Percentiles rank a stretch among this genome's conserved stretches.
These are phyloP conservation scores for Epiblema foenella DNA, from an alignment of 2,888 invertebrate species.

Conservation along the genomic window DNA sequence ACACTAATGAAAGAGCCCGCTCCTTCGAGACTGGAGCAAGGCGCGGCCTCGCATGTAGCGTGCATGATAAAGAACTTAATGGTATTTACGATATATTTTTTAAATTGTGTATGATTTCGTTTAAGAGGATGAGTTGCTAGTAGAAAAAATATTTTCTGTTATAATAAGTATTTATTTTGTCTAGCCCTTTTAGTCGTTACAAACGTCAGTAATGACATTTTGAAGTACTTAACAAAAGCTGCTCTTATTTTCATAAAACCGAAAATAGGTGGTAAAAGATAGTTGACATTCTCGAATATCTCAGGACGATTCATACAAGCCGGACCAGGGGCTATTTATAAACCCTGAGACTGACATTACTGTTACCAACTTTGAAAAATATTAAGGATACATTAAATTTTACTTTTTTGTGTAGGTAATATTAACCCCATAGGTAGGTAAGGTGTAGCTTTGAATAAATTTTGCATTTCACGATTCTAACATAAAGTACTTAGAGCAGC, in stretches of 20 bases:
- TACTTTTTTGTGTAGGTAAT: background rate
- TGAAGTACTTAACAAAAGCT: too few species aligned
- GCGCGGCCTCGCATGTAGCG: constrained; percentile 65
- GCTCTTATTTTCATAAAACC: too few species aligned
- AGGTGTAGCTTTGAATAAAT: background rate
- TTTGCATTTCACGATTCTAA: constrained; percentile 9
- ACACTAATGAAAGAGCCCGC: constrained; percentile 81
- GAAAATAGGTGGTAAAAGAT: too few species aligned
- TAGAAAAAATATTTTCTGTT: background rate
- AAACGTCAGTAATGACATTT: too few species aligned
- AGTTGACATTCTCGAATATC: too few species aligned
- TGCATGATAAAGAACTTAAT: constrained; percentile 29
- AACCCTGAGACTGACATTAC: too few species aligned
- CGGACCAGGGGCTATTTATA: too few species aligned
- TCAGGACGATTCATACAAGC: too few species aligned
- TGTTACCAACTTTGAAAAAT: background rate
- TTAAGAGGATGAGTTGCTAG: constrained; percentile 5
- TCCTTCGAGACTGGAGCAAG: constrained; percentile 79
- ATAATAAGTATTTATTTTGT: background rate
- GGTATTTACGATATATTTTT: constrained; percentile 37
- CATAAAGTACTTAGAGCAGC: constrained; percentile 21
- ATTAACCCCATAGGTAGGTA: background rate
- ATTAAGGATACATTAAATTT: too few species aligned
- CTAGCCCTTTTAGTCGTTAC: too few species aligned
- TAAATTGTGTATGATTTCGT: constrained; percentile 1